phyloP scores from a whole-genome alignment of 2,113 vertebrate species.

The Plotosus lineatus region DNA sequence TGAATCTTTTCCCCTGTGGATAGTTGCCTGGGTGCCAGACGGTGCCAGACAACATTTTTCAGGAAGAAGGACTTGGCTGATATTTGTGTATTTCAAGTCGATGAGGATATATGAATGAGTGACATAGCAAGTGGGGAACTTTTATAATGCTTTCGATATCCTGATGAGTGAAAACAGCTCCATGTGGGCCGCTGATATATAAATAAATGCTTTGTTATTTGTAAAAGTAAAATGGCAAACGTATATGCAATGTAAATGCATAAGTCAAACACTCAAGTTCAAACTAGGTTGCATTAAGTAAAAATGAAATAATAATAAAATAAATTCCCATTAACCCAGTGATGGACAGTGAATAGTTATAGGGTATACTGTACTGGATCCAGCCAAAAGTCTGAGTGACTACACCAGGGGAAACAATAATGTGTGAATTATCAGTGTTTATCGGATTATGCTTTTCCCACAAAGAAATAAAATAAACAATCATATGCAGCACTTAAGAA shows the following conservation, averaged over 20 bases:
- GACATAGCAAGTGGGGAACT: neutral
- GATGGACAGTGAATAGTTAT: slow-evolving; percentile 40
- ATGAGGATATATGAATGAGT: neutral
- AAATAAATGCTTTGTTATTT: neutral
- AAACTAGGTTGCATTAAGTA: neutral
- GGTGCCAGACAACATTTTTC: slow-evolving; percentile 57
- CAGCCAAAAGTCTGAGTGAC: slow-evolving; percentile 49
- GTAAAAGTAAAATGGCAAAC: neutral
- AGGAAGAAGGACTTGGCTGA: neutral
- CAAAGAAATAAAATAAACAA: slow-evolving; percentile 20
- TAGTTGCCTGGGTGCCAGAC: slow-evolving; percentile 49
- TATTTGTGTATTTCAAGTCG: neutral
- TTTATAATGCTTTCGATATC: neutral
- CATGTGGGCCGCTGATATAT: neutral
- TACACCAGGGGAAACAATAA: slow-evolving; percentile 53
- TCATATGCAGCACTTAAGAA: too few species aligned
- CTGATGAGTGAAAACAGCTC: neutral
- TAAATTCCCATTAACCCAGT: neutral
- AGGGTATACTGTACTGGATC: too few species aligned
- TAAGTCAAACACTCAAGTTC: neutral
- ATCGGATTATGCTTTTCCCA: neutral
- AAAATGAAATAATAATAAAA: too few species aligned
- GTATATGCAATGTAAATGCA: slow-evolving; percentile 18
- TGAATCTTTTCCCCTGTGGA: slow-evolving; percentile 37
- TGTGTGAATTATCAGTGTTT: slow-evolving; percentile 16